Percentiles rank a stretch among this genome's conserved stretches.
phyloP scores from a whole-genome alignment of 2,888 invertebrate genomes.

The Dicranocentrus wangi region DNA sequence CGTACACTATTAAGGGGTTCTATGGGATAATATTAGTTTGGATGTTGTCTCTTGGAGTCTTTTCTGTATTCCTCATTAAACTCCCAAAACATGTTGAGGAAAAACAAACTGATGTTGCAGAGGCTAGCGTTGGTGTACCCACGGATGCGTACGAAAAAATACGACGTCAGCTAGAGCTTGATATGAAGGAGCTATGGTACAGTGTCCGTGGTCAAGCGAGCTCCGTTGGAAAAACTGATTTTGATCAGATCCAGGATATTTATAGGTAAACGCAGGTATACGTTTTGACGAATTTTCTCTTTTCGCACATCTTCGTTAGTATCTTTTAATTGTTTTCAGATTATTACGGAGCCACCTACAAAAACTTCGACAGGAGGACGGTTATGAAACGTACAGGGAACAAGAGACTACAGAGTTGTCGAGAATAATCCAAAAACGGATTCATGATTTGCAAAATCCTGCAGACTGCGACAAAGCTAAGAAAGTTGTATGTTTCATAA shows the following conservation, averaged over 20 bases:
- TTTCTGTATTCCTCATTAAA: slow-evolving; percentile 68
- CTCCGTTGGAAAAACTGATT: slow-evolving; percentile 78
- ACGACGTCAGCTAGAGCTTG: slow-evolving; percentile 83
- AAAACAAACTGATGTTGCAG: neutral
- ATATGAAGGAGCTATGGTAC: slow-evolving; percentile 90
- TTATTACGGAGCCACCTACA: slow-evolving; percentile 84
- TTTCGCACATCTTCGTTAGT: no score
- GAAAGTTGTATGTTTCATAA: slow-evolving; percentile 94
- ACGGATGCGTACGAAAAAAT: slow-evolving; percentile 85
- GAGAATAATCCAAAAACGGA: slow-evolving; percentile 86
- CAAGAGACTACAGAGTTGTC: slow-evolving; percentile 86
- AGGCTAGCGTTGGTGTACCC: slow-evolving; percentile 75
- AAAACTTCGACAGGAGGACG: slow-evolving; percentile 83
- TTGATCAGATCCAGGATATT: slow-evolving; percentile 71
- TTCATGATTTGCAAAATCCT: slow-evolving; percentile 91
- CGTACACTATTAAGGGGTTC: slow-evolving; percentile 67
- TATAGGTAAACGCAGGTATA: slow-evolving; percentile 72
- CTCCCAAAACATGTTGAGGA: slow-evolving; percentile 48
- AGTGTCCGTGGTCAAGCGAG: slow-evolving; percentile 84
- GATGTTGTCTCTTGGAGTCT: slow-evolving; percentile 69
- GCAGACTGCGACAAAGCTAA: slow-evolving; percentile 88
- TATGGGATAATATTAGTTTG: slow-evolving; percentile 68
- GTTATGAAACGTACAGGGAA: slow-evolving; percentile 88
- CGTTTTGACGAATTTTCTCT: no score
- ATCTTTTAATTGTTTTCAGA: slow-evolving; percentile 75